phyloP scores from a whole-genome alignment of 2,797 vertebrate genomes.

The Pangasius krempfi region DNA sequence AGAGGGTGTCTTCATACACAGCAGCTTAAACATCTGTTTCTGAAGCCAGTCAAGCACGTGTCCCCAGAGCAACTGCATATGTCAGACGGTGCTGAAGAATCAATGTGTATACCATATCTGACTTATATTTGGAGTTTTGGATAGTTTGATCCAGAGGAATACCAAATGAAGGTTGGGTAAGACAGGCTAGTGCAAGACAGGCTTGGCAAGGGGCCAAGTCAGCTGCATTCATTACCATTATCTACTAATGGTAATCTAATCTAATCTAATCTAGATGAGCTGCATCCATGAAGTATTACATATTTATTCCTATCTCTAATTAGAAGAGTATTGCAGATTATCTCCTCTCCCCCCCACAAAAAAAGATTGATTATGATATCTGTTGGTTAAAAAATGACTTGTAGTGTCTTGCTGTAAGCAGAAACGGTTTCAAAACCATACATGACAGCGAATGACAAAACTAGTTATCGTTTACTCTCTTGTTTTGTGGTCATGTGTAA shows the following conservation, averaged over 20 bases:
- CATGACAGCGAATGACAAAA: neutral
- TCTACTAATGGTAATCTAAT: neutral
- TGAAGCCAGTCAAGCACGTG: neutral
- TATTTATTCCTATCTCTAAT: neutral
- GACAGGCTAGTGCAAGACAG: neutral
- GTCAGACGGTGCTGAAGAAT: neutral
- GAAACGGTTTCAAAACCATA: neutral
- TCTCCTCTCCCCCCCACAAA: no score
- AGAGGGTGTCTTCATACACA: neutral
- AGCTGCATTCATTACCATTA: neutral
- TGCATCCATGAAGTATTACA: neutral
- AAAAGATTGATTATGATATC: neutral
- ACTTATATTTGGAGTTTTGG: neutral
- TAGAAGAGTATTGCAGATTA: neutral
- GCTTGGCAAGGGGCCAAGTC: neutral
- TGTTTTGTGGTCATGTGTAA: neutral
- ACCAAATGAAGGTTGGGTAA: neutral
- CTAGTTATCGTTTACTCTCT: neutral
- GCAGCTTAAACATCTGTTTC: neutral
- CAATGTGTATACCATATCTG: neutral
- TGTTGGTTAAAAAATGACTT: neutral
- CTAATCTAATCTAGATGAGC: neutral
- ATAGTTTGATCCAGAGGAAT: neutral
- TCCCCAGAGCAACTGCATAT: neutral
- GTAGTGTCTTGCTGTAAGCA: neutral